A percentile compares a stretch with the other conserved stretches of the same genome.
Conservation (phyloP, 2,113 vertebrate genomes). For the Gymnocephalus cernua region DNA sequence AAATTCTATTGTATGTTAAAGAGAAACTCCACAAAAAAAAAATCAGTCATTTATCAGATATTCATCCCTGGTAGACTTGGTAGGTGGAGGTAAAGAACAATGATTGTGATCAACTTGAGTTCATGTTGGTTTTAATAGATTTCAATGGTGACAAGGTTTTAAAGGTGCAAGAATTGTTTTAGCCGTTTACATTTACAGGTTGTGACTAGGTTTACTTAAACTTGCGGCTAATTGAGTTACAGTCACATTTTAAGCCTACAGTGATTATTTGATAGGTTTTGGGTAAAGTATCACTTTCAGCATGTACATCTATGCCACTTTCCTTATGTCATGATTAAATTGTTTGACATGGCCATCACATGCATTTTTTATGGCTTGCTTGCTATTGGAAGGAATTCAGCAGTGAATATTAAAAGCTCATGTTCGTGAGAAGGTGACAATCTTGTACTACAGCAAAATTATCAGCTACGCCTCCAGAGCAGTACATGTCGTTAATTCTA, state of each 20-base stretch:
- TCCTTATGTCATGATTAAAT: slow-evolving; percentile 8
- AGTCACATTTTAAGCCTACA: neutral
- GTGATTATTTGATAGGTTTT: neutral
- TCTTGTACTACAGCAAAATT: neutral
- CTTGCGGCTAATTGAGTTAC: neutral
- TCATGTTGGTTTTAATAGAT: neutral
- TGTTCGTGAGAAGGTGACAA: neutral
- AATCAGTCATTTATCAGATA: too few species aligned
- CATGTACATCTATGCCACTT: neutral
- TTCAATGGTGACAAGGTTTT: neutral
- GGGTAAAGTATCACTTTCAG: too few species aligned
- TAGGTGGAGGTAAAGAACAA: too few species aligned
- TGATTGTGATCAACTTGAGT: too few species aligned
- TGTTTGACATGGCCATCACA: neutral
- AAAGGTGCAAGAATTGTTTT: neutral
- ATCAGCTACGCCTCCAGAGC: neutral
- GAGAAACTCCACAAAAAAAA: too few species aligned
- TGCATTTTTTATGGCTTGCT: neutral
- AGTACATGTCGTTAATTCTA: neutral
- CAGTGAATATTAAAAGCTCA: neutral
- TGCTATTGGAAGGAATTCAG: neutral
- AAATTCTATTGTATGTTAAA: too few species aligned
- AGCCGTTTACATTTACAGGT: neutral
- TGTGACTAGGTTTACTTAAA: neutral
- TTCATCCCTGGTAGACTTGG: too few species aligned